Evolutionary conservation across 1,140 invertebrate species (phyloP).

Genomic region (Drosophila watanabei): DNA sequence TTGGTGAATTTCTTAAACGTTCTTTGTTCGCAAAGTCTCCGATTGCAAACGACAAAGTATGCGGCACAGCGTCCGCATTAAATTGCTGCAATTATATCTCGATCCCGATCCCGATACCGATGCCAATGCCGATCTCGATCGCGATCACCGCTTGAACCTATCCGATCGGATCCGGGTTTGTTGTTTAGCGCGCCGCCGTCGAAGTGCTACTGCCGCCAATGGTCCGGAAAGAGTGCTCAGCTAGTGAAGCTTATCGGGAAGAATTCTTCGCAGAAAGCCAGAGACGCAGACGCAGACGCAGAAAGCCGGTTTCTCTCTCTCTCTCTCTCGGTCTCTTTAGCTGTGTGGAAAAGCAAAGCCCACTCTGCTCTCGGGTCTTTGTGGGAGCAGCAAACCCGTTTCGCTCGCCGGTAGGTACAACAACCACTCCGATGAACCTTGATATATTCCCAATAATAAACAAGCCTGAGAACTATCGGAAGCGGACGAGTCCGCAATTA

Average conservation of each 20-base stretch:
- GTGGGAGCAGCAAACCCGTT: conserved; percentile 46
- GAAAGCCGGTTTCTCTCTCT: conserved; percentile 65
- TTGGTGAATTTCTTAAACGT: conserved; percentile 37
- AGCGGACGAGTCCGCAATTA: conserved; percentile 48
- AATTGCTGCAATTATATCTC: conserved; percentile 47
- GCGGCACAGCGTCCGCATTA: conserved; percentile 40
- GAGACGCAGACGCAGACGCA: conserved; percentile 42
- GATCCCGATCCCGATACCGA: conserved; percentile 28
- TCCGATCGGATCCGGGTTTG: conserved; percentile 36
- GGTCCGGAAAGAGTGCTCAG: conserved; percentile 71
- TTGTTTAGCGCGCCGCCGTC: conserved; percentile 68
- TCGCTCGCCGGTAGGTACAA: conserved; percentile 46
- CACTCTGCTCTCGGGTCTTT: conserved; percentile 21
- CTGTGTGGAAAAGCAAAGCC: conserved; percentile 10
- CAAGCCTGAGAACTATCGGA: conserved; percentile 52
- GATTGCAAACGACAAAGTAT: conserved; percentile 30
- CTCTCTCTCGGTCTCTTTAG: neutral
- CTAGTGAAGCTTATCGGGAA: conserved; percentile 60
- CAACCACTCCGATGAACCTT: conserved; percentile 43
- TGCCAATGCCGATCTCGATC: conserved; percentile 24
- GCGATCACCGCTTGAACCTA: conserved; percentile 23
- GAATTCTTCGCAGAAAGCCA: conserved; percentile 63
- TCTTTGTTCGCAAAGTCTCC: conserved; percentile 38
- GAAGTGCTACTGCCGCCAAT: conserved; percentile 78
- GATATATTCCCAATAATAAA: conserved; percentile 54